Base-by-base conservation (phyloP, 2,888 invertebrate species). In the Autographa gamma region DNA sequence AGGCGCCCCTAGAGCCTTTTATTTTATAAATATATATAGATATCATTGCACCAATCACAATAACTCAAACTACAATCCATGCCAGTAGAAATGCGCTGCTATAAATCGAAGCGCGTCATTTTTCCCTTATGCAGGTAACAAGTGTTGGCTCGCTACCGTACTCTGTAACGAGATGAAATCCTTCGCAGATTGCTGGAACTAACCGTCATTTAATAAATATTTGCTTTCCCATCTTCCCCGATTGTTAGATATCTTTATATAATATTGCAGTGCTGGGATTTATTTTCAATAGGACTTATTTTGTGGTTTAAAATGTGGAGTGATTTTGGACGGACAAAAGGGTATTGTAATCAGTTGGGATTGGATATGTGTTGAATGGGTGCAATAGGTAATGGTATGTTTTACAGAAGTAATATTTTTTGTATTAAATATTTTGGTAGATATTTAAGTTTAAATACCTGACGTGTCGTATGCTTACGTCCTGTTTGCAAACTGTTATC, bases 151-250 rank as follows among this genome's bases (percentile, higher is more conserved):
- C 77, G 19, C 62, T 67, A 60, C 64, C 58, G 56, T 64, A 71
- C 56, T 48, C 77, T 62, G 25, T 76, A 77, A 77, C 71, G 64
- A 80, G 67, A 76, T 71, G 31, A 71, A 77, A 76, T 76, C 64
- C 60, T 70, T 70, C 63, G 71, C 54, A 52, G 80, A 71, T 69
- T 77, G 68, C 72, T 66, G 18, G 41, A 80, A 60, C 67, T 71
- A 71, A 71, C 65, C 71, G 68, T 77, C 63, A 80, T 77, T 77
- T 61, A 59, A 80, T 80, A 71, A 77, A 77, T 80, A 69, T 77
- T 77, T 77, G 56, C 81, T 56, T 63, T 34, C 32, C 60, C 60
- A 68, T 76, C 31, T 68, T 19, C 16, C 16, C n/a, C n/a, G 32
- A 19, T 14, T 52, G 48, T 60, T 48, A 48, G n/a, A 58, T 16